Base-by-base conservation (phyloP, 2,113 vertebrate genomes). In the Cyprinodon variegatus region DNA sequence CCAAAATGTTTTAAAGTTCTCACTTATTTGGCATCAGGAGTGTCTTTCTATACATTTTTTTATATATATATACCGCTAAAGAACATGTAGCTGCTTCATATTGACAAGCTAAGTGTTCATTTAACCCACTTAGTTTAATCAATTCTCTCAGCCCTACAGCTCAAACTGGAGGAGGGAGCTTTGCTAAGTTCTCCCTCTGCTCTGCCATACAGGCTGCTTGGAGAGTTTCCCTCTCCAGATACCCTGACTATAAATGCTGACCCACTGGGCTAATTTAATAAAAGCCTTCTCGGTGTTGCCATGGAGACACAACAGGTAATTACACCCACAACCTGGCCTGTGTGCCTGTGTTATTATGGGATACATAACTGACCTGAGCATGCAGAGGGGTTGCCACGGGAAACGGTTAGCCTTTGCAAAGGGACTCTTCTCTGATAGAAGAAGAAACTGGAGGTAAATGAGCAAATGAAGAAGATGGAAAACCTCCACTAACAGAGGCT, bases 181-280 rank as follows among this genome's bases (percentile, higher is more conserved):
- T 39, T 38, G 65, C 38, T 63, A 43, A 61, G 70, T 53, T 41
- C 53, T 78, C 72, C 83, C 68, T 20, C 40, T 59, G 78, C 71
- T 69, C 64, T 66, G 9, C 78, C 64, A 74, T 59, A 84, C 72
- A 83, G 83, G 68, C 88, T 73, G 86, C 70, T 68, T 76, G 76
- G 59, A 37, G 46, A 50, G 60, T 70, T 76, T 39, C 70, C 74
- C 83, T 88, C 89, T 86, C 81, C 76, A 73, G 83, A 88, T 77
- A 50, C 81, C 76, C 71, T 77, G 83, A 22, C 79, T 53, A 81
- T 83, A 86, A 86, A 86, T 53, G 86, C 75, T 72, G 79, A 92
- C 89, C 89, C 89, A 91, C 87, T 89, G 83, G 87, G 85, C 84
- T 92, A 91, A 93, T 91, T 93, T 90, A 91, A 93, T 92, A 90